Percentiles rank a stretch among this genome's conserved stretches.
Conservation (phyloP, 2,888 invertebrate genomes). For the Yponomeuta evonymella region DNA sequence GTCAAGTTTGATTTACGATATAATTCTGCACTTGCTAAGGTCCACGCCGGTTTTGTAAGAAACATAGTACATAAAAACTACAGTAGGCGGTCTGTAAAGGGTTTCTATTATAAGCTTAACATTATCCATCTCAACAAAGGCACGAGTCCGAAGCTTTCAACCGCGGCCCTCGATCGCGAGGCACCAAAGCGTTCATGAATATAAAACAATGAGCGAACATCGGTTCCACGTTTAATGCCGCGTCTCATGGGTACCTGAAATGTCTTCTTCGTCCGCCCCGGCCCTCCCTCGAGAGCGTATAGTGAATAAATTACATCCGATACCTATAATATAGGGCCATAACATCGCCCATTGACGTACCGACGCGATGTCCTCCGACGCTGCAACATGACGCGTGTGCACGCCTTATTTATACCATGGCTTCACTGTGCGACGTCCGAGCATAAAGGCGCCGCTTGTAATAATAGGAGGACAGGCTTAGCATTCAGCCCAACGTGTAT, state of each 20-base stretch:
- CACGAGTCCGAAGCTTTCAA: not conserved
- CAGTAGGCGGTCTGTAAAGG: not conserved
- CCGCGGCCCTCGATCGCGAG: not conserved
- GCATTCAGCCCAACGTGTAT: slow-evolving; percentile 45
- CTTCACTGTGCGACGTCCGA: slow-evolving; percentile 49
- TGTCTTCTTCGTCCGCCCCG: slow-evolving; percentile 15
- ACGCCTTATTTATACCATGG: slow-evolving; percentile 47
- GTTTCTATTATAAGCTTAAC: not conserved
- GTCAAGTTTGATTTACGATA: no score
- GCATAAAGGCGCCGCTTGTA: slow-evolving; percentile 54
- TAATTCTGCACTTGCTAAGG: no score
- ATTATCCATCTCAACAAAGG: slow-evolving; percentile 1
- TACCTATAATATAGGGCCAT: slow-evolving; percentile 34
- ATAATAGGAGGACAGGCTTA: slow-evolving; percentile 56
- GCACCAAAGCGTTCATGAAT: slow-evolving; percentile 8
- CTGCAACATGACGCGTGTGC: slow-evolving; percentile 47
- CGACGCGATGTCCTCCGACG: slow-evolving; percentile 17
- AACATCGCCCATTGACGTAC: slow-evolving; percentile 37
- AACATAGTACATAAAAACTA: not conserved
- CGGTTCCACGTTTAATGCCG: slow-evolving; percentile 12
- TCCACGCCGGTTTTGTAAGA: not conserved
- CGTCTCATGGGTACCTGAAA: slow-evolving; percentile 12
- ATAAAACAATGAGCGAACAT: slow-evolving; percentile 16
- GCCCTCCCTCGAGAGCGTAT: slow-evolving; percentile 8
- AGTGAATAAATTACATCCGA: slow-evolving; percentile 27